Evolutionary conservation across 2,888 invertebrate genomes (phyloP), one percentile per base, ranked within the genome.

Genomic region (Dromius quadrimaculatus): DNA sequence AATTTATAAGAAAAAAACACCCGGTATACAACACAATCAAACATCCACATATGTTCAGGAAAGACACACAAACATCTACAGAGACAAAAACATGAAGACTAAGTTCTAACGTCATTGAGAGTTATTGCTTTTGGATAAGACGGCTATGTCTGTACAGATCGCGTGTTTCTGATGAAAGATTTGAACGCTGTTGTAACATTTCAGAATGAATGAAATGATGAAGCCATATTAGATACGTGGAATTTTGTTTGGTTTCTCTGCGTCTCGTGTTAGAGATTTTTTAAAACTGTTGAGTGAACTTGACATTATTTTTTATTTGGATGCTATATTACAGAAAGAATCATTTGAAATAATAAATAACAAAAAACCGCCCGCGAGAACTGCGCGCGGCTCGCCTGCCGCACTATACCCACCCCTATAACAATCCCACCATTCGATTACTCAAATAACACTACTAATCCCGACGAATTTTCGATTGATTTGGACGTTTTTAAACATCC

Each of bases 51-150:
- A 32, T 57, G 5, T 11, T 0, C n/a, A 13, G 32, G 19, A 57
- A n/a, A 23, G 5, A 23, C 22, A 28, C 57, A 45, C n/a, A 45
- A 28, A 47, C 43, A 17, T 13, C 28, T 19, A 28, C 43, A 68
- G 54, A 20, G 11, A 36, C 38, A 50, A 36, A 34, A 11, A 50
- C 38, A 65, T n/a, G n/a, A 11, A 54, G 50, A 22, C 32, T 54
- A 36, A 54, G 22, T 22, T 23, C 65, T 65, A 65, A 65, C 38
- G 54, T 65, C 65, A 65, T 65, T 65, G 65, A 65, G 54, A 65
- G 54, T 65, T 54, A 65, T 65, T 65, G 54, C 65, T 65, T 65
- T 65, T 36, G 65, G 65, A 65, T 65, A 65, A 65, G 65, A 36
- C 54, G 54, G 23, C 38, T 65, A 34, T 11, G 64, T 15, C 59